phyloP scores from a whole-genome alignment of 2,113 vertebrate genomes.

The Ailuropoda melanoleuca region DNA sequence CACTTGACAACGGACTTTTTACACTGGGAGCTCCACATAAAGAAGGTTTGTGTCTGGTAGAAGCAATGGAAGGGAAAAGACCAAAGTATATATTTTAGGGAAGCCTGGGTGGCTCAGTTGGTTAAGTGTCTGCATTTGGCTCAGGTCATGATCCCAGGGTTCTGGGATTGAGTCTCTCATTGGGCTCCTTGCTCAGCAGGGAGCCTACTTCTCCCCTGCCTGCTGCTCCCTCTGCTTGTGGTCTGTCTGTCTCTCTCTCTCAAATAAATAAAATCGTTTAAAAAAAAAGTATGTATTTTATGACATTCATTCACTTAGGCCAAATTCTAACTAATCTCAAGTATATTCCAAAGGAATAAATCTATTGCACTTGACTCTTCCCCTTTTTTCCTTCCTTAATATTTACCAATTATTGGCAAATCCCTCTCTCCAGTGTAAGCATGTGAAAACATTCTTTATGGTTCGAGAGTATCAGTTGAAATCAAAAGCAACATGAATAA shows the following conservation, averaged over 20 bases:
- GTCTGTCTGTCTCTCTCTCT: too few relatives aligned
- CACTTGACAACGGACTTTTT: conserved; percentile 96
- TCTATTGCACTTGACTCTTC: background rate
- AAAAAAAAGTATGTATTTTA: background rate
- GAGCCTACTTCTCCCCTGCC: too few relatives aligned
- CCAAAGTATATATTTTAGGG: background rate
- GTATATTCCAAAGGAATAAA: background rate
- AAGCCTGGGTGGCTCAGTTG: too few relatives aligned
- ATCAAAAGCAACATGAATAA: background rate
- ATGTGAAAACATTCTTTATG: conserved; percentile 5
- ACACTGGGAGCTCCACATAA: conserved; percentile 95
- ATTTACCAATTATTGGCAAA: background rate
- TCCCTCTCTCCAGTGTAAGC: background rate
- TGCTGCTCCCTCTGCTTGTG: too few relatives aligned
- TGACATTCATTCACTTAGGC: background rate
- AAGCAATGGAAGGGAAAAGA: background rate
- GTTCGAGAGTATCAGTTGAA: background rate
- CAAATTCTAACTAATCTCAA: background rate
- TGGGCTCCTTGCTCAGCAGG: too few relatives aligned
- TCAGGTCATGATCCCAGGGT: too few relatives aligned
- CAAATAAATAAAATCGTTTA: too few relatives aligned
- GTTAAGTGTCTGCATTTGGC: too few relatives aligned
- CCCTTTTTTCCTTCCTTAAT: background rate
- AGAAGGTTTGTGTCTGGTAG: conserved; percentile 82
- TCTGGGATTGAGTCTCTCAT: too few relatives aligned